These are phyloP conservation scores for Tribolium castaneum DNA, from an alignment of 1,140 invertebrate genomes.

Conservation along the genomic window DNA sequence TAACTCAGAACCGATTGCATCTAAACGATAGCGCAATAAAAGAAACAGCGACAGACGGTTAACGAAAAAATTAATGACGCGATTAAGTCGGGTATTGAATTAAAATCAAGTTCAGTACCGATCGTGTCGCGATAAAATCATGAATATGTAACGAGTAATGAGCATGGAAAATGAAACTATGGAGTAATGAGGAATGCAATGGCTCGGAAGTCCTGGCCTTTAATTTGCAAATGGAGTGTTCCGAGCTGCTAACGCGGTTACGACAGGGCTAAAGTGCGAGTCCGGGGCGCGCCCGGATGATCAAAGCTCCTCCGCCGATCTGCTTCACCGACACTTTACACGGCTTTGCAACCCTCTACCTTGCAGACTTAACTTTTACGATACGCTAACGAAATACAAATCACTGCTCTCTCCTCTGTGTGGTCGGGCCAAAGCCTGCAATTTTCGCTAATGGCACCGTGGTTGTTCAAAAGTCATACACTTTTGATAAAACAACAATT, in stretches of 20 bases:
- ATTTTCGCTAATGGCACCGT: too few relatives aligned
- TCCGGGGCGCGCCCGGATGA: slow-evolving; percentile 50
- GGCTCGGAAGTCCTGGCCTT: slow-evolving; percentile 55
- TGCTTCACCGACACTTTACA: slow-evolving; percentile 46
- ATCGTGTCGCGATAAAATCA: slow-evolving; percentile 39
- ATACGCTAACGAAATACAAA: background rate
- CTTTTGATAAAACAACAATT: too few relatives aligned
- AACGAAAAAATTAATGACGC: slow-evolving; percentile 11
- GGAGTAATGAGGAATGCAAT: slow-evolving; percentile 54
- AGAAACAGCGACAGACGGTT: background rate
- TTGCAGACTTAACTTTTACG: slow-evolving; percentile 1
- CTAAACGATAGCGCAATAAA: slow-evolving; percentile 1
- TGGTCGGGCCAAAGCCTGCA: too few relatives aligned
- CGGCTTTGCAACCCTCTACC: slow-evolving; percentile 38
- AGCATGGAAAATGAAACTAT: slow-evolving; percentile 48
- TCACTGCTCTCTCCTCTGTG: background rate
- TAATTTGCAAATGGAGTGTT: slow-evolving; percentile 59
- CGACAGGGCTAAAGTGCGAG: slow-evolving; percentile 41
- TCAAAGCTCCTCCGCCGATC: slow-evolving; percentile 52
- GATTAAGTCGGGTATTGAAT: slow-evolving; percentile 28
- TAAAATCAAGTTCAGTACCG: slow-evolving; percentile 2
- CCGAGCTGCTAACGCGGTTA: slow-evolving; percentile 53
- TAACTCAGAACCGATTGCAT: background rate
- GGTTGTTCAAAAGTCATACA: too few relatives aligned
- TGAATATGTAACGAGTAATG: slow-evolving; percentile 45